These are phyloP conservation scores for Pachyuromys duprasi DNA, from an alignment of 2,797 vertebrate genomes.

Conservation along the genomic window DNA sequence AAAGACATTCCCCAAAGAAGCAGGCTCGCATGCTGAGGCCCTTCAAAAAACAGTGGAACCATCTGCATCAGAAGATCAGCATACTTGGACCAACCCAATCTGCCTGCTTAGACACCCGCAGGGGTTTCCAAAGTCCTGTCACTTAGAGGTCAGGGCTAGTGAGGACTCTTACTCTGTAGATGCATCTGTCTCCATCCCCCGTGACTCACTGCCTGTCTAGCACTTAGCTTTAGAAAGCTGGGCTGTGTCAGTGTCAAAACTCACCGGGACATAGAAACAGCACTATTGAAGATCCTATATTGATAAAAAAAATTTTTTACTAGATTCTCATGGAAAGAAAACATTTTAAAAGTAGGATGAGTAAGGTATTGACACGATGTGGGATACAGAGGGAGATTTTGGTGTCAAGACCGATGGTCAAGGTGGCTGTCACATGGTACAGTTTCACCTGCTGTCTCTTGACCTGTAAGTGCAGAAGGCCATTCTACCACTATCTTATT, in stretches of 20 bases:
- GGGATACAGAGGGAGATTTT: too few species aligned
- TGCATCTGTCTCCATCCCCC: not conserved
- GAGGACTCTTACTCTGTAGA: not conserved
- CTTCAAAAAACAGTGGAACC: not conserved
- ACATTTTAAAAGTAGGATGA: not conserved
- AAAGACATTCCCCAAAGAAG: not conserved
- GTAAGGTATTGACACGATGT: not conserved
- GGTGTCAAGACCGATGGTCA: too few species aligned
- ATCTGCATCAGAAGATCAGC: not conserved
- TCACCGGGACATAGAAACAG: not conserved
- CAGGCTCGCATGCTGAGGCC: not conserved
- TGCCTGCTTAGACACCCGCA: not conserved
- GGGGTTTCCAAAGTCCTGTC: not conserved
- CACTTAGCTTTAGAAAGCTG: not conserved
- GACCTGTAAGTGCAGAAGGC: not conserved
- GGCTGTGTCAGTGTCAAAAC: not conserved
- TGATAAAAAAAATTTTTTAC: not conserved
- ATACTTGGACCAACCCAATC: not conserved
- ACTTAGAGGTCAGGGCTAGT: not conserved
- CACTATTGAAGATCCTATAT: not conserved
- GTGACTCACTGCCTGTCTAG: not conserved
- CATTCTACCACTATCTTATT: not conserved
- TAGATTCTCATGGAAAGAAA: not conserved
- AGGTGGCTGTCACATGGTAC: not conserved
- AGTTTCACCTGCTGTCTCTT: not conserved